Evolutionary conservation across 2,888 invertebrate species (phyloP).

Genomic region (Orchesella flavescens): DNA sequence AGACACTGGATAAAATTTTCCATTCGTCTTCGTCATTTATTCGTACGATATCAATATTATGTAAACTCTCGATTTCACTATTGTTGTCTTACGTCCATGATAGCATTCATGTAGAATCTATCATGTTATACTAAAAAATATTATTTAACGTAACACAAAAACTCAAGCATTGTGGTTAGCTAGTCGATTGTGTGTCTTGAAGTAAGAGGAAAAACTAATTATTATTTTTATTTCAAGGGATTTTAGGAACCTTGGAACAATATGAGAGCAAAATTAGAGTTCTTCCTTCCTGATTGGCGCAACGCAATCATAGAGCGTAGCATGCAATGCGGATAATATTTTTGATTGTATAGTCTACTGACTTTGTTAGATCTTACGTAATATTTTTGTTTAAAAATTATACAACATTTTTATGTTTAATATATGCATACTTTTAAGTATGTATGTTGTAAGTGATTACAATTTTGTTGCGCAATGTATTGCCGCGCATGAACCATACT

Average conservation of each 20-base stretch:
- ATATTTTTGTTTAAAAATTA: neutral
- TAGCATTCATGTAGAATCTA: neutral
- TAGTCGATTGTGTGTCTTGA: neutral
- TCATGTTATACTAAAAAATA: neutral
- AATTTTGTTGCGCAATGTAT: neutral
- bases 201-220: neutral
- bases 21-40: too few relatives aligned
- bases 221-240: neutral
- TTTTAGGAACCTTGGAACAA: conserved; percentile 31
- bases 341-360: neutral
- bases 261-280: conserved; percentile 27
- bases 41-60: too few relatives aligned
- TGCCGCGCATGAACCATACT: neutral
- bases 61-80: too few relatives aligned
- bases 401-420: neutral
- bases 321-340: too few relatives aligned
- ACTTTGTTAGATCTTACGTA: conserved; percentile 8
- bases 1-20: too few relatives aligned
- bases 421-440: neutral
- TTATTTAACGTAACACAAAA: neutral
- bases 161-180: neutral
- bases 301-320: neutral
- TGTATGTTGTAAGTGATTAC: too few relatives aligned
- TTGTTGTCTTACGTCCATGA: too few relatives aligned
- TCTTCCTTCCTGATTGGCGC: neutral